Base-by-base conservation (phyloP, 2,113 vertebrate species). In the Garra rufa region DNA sequence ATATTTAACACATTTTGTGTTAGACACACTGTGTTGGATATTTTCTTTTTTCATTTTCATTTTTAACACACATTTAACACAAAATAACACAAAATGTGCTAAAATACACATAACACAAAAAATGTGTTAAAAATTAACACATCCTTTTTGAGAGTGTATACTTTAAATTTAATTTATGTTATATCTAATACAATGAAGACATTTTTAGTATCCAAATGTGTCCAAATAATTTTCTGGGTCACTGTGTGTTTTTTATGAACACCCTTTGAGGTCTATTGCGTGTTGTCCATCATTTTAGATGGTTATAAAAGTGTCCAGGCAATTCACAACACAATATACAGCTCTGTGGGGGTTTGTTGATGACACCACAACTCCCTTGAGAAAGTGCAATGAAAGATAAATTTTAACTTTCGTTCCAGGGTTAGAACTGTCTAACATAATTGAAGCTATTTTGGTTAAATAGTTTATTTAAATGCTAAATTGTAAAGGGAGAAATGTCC, bases 251-350 rank as follows among this genome's bases (percentile, higher is more conserved):
- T n/a, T 77, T 69, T n/a, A 38, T 15, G 34, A 50, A 46, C 41
- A 41, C 10, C 19, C 13, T 38, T 55, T 55, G 30, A 43, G 80
- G 48, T 82, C 48, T 69, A 5, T 30, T 75, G 46, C 46, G 24
- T 82, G 67, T 69, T 50, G 17, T 52, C 63, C 43, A 82, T 82
- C 52, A 24, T 55, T 46, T 52, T 82, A 24, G 26, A 52, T 52
- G 73, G 17, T 19, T 75, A 44, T 73, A 46, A 73, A 44, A 73
- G 17, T 19, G 14, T 57, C 67, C 34, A 73, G 21, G 50, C 67
- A 24, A 44, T 57, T 73, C 52, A 74, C 52, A 83, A 83, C 52
- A 76, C 55, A 48, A 50, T 76, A 76, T 28, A 83, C 52, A 75
- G n/a, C 41, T 75, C 13, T 74, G 67, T 74, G 24, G 38, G 57